phyloP scores from a whole-genome alignment of 2,888 invertebrate species.

The Erpobdella octoculata region DNA sequence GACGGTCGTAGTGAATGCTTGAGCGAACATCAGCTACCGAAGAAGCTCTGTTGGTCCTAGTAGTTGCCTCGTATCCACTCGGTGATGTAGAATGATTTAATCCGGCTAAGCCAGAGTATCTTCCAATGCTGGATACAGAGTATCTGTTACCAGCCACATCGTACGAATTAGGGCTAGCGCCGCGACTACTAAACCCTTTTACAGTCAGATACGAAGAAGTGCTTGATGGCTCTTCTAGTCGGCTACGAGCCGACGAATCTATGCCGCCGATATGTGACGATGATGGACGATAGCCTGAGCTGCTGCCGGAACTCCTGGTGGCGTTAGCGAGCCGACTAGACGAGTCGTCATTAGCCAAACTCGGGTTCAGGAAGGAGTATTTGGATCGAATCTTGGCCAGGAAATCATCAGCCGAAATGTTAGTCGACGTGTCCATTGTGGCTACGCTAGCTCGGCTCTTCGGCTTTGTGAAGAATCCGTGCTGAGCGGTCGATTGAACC shows the following conservation, averaged over 20 bases:
- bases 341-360: background rate
- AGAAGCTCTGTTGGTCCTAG: background rate
- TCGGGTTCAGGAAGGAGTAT: slow-evolving; percentile 22
- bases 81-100: background rate
- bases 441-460: slow-evolving; percentile 27
- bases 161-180: background rate
- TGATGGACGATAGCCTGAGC: background rate
- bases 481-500: background rate
- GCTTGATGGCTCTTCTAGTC: background rate
- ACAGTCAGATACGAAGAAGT: background rate
- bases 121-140: background rate
- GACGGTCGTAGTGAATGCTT: slow-evolving; percentile 17
- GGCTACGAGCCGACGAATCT: background rate
- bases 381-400: slow-evolving; percentile 28
- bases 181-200: background rate
- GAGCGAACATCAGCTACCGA: slow-evolving; percentile 19
- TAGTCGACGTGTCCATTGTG: slow-evolving; percentile 18
- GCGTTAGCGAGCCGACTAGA: background rate
- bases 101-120: slow-evolving; percentile 7
- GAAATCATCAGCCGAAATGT: slow-evolving; percentile 24
- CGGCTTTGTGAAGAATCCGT: slow-evolving; percentile 3
- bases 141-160: background rate
- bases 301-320: background rate
- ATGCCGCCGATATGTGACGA: background rate
- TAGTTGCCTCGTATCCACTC: background rate